Conservation (phyloP, 1,140 invertebrate genomes). For the Lepidotrigona ventralis region DNA sequence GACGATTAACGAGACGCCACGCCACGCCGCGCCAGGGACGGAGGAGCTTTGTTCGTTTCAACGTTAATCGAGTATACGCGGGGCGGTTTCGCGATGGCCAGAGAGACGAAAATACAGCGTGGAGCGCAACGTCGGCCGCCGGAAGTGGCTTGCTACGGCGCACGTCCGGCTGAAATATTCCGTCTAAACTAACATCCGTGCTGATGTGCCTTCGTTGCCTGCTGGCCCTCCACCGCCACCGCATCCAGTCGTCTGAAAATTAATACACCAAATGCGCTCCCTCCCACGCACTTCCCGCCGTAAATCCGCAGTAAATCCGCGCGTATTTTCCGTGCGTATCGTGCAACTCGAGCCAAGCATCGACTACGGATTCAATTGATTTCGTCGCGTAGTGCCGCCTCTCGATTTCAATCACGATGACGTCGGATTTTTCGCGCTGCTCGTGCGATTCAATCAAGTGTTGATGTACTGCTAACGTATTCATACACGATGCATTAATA, state of each 20-base stretch:
- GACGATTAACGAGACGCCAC: slow-evolving; percentile 38
- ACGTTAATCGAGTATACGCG: slow-evolving; percentile 47
- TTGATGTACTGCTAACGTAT: too few relatives aligned
- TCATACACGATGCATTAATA: too few relatives aligned
- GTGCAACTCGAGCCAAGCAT: neutral
- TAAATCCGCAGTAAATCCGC: slow-evolving; percentile 12
- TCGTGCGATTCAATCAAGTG: too few relatives aligned
- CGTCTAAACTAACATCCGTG: slow-evolving; percentile 39
- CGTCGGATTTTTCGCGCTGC: neutral
- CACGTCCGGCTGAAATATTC: slow-evolving; percentile 55
- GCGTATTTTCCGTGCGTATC: neutral
- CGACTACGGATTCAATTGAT: neutral
- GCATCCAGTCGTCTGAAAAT: slow-evolving; percentile 30
- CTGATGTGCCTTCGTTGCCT: neutral
- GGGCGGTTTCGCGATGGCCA: neutral
- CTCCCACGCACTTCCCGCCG: too few relatives aligned
- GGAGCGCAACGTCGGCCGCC: slow-evolving; percentile 12
- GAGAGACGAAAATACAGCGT: slow-evolving; percentile 29
- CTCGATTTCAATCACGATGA: neutral
- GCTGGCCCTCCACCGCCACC: neutral
- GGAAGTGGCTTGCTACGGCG: slow-evolving; percentile 47
- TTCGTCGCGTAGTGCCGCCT: neutral
- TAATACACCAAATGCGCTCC: slow-evolving; percentile 22
- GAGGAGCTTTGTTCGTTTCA: slow-evolving; percentile 34
- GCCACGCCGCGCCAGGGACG: too few relatives aligned